A percentile compares a stretch with the other conserved stretches of the same genome.
These are phyloP conservation scores for Campopleginae sp. DNA, from an alignment of 2,888 invertebrate species.

Conservation along the genomic window DNA sequence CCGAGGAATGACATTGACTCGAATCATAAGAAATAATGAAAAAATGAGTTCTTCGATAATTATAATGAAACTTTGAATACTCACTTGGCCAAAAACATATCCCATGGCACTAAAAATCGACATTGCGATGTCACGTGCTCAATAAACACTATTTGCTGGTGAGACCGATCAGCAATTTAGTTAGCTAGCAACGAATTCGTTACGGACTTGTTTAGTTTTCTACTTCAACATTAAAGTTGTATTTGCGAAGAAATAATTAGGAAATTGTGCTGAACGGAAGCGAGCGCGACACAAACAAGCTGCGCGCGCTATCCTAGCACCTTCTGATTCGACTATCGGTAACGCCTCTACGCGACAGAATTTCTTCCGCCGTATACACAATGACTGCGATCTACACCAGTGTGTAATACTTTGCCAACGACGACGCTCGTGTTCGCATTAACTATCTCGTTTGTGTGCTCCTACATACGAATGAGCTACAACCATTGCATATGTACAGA, in stretches of 20 bases:
- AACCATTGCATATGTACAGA: conserved; percentile 32
- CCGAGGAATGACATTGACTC: background rate
- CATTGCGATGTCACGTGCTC: conserved; percentile 58
- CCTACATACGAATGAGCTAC: conserved; percentile 64
- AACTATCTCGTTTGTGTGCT: conserved; percentile 14
- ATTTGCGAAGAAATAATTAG: conserved; percentile 9
- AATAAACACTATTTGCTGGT: conserved; percentile 29
- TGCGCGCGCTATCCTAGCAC: conserved; percentile 58
- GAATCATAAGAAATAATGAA: background rate
- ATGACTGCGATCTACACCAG: conserved; percentile 47
- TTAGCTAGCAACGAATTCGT: background rate
- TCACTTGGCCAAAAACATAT: conserved; percentile 73
- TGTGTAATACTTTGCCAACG: conserved; percentile 20
- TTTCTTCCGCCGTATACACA: conserved; percentile 61
- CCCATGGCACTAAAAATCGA: conserved; percentile 63
- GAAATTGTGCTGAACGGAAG: conserved; percentile 36
- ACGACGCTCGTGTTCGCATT: conserved; percentile 39
- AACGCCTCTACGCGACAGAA: conserved; percentile 58
- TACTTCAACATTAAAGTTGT: background rate
- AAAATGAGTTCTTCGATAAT: background rate
- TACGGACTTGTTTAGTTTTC: background rate
- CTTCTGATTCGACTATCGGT: conserved; percentile 64
- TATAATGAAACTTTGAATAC: conserved; percentile 59
- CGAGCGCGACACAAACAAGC: conserved; percentile 46
- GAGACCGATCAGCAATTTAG: background rate